Base-by-base conservation (phyloP, 2,113 vertebrate species). In the Aramus guarauna region DNA sequence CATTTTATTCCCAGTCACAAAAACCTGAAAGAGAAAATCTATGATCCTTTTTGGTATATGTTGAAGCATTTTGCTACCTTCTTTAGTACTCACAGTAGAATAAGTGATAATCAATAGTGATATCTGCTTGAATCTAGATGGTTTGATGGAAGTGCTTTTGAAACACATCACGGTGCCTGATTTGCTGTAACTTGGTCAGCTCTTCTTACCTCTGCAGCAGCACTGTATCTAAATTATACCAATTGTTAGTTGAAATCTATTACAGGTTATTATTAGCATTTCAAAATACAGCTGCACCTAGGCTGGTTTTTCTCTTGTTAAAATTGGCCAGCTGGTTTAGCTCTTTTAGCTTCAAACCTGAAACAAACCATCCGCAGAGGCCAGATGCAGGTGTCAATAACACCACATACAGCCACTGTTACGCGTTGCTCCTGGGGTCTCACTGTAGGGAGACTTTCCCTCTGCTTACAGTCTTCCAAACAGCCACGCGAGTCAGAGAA, bases 51-150 rank as follows among this genome's bases (percentile, higher is more conserved):
- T 62, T 78, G 41, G 58, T 77, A 36, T 72, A 69, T 85, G 85
- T 85, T 95, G 83, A 85, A 97, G 71, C 76, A 64, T 88, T 97
- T 96, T 90, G 45, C 90, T 95, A 60, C 96, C 94, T 97, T 88
- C 96, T 97, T 94, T 78, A 82, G 91, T 75, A 91, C 85, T 87
- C 64, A 56, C 45, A 21, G 94, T 86, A 97, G 85, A 97, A 69
- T 97, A 98, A 97, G 95, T 78, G 20, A 94, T 97, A 97, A 98
- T 98, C 98, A 97, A 98, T 98, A 97, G 73, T 75, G 92, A 94
- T 97, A 97, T 96, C 95, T 93, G 82, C 94, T 96, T 92, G 97
- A 89, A 96, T 97, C 71, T 89, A 24, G 3, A 90, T 75, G 76
- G 87, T 81, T 97, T 87, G 22, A 97, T 98, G 94, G 90, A 97